Percentiles rank a stretch among this genome's conserved stretches.
Evolutionary conservation across 2,888 invertebrate genomes (phyloP).

Genomic region (Belgica antarctica): DNA sequence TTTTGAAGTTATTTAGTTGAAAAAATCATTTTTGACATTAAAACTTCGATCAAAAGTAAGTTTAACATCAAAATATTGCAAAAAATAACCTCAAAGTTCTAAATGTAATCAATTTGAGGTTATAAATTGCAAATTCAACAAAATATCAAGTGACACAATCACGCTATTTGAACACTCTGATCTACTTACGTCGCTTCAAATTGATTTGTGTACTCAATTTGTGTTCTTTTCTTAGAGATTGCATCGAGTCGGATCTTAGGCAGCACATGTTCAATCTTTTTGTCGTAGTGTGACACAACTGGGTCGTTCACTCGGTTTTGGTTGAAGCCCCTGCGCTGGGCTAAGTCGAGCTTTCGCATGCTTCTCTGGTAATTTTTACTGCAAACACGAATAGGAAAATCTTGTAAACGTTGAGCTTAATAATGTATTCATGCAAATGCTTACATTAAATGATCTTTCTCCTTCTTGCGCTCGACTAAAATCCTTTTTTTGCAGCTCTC

Average conservation of each 20-base stretch:
- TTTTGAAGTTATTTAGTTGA: not conserved
- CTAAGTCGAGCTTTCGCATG: slow-evolving; percentile 57
- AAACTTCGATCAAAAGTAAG: not conserved
- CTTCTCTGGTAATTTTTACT: slow-evolving; percentile 52
- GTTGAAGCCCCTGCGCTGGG: slow-evolving; percentile 52
- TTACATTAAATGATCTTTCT: slow-evolving; percentile 37
- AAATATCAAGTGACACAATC: too few relatives aligned
- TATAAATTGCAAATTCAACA: too few relatives aligned
- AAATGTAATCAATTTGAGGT: not conserved
- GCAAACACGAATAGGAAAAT: slow-evolving; percentile 45
- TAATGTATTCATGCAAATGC: slow-evolving; percentile 1
- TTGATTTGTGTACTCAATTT: slow-evolving; percentile 46
- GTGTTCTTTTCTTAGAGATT: slow-evolving; percentile 63
- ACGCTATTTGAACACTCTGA: too few relatives aligned
- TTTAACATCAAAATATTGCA: not conserved
- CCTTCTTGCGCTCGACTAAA: slow-evolving; percentile 9
- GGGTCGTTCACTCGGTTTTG: slow-evolving; percentile 56
- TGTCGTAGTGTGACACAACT: slow-evolving; percentile 58
- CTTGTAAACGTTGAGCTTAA: not conserved
- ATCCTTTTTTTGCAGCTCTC: slow-evolving; percentile 57
- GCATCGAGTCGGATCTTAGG: slow-evolving; percentile 65
- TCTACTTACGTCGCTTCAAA: slow-evolving; percentile 49
- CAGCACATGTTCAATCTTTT: slow-evolving; percentile 63
- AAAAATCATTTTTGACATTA: not conserved
- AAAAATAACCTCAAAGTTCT: not conserved